Conservation (phyloP, 2,797 vertebrate species). For the Sebastes cheni region DNA sequence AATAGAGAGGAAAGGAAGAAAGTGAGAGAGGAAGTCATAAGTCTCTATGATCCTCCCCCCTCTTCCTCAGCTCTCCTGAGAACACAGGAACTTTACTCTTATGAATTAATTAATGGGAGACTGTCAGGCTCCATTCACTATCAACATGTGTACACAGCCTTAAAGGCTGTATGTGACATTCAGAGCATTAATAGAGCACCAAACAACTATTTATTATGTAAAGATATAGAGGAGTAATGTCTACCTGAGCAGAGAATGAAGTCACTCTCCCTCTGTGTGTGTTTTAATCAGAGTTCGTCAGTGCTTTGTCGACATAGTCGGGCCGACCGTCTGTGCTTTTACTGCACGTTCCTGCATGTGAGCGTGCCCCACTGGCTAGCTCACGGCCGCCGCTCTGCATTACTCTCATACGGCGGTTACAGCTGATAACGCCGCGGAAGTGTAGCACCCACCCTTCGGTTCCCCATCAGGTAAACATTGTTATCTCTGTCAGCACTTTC, state of each 20-base stretch:
- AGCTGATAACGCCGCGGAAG: not conserved
- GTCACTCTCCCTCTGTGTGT: too few species aligned
- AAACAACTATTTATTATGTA: not conserved
- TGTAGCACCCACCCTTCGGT: not conserved
- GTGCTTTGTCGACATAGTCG: too few species aligned
- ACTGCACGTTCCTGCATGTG: not conserved
- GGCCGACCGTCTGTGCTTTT: too few species aligned
- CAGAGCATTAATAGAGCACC: not conserved
- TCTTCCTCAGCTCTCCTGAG: conserved; percentile 6
- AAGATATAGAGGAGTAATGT: not conserved
- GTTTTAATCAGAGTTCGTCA: too few species aligned
- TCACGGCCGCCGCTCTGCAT: too few species aligned
- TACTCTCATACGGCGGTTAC: not conserved
- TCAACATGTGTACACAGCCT: conserved; percentile 5
- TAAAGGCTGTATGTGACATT: not conserved
- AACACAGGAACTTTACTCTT: conserved; percentile 30
- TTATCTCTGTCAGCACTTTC: too few species aligned
- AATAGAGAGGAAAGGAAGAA: conserved; percentile 2
- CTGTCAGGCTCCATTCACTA: conserved; percentile 28
- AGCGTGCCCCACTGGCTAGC: not conserved
- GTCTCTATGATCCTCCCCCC: not conserved
- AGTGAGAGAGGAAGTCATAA: conserved; percentile 32
- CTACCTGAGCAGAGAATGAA: too few species aligned
- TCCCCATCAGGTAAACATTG: too few species aligned
- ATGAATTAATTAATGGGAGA: conserved; percentile 47